Evolutionary conservation across 1,140 invertebrate genomes (phyloP).

Genomic region (Macrobrachium nipponense): DNA sequence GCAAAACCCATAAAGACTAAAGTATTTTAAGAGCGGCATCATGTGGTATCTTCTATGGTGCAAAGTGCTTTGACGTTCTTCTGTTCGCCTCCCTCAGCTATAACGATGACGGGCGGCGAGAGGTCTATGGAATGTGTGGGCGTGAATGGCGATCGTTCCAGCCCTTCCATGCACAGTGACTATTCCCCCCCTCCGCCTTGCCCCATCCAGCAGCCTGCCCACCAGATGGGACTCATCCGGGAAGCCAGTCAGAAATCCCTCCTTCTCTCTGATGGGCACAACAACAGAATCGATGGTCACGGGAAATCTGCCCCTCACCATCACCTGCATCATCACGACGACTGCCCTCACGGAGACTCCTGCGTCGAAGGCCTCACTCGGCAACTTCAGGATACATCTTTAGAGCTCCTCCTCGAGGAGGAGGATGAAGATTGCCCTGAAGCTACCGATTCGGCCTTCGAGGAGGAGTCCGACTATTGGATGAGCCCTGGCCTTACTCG

Average conservation of each 20-base stretch:
- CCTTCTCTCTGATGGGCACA: background rate
- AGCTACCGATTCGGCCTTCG: slow-evolving; percentile 45
- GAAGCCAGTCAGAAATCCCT: no score
- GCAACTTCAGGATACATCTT: slow-evolving; percentile 38
- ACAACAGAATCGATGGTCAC: background rate
- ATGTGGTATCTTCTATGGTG: no score
- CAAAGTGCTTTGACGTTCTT: background rate
- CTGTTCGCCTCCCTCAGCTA: background rate
- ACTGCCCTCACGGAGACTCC: background rate
- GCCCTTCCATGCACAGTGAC: background rate
- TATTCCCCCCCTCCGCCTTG: background rate
- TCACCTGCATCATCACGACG: no score
- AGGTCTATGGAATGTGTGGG: background rate
- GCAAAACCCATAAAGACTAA: no score
- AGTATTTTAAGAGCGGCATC: no score
- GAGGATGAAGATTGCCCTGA: slow-evolving; percentile 48
- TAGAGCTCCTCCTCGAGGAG: slow-evolving; percentile 22
- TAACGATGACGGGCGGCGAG: slow-evolving; percentile 31
- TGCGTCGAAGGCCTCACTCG: slow-evolving; percentile 21
- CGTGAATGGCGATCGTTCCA: background rate
- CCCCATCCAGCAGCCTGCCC: background rate
- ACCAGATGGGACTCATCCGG: background rate
- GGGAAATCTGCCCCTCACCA: background rate
- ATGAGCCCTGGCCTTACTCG: slow-evolving; percentile 69
- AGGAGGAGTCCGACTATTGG: slow-evolving; percentile 62